Evolutionary conservation across 2,888 invertebrate species (phyloP).

Genomic region (Apotomis turbidana): DNA sequence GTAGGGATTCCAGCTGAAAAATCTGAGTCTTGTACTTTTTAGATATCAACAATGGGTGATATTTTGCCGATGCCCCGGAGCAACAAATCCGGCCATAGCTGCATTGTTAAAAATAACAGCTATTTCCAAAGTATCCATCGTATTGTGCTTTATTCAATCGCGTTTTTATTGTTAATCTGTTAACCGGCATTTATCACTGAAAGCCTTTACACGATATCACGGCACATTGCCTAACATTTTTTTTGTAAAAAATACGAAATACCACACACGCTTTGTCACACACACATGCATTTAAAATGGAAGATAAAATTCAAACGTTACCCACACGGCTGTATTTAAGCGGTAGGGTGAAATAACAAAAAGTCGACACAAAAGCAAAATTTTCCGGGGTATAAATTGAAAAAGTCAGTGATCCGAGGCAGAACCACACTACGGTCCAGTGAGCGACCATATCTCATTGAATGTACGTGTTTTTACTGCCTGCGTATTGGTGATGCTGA

Average conservation of each 20-base stretch:
- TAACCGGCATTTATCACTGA: too few relatives aligned
- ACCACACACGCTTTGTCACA: neutral
- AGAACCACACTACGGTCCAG: conserved; percentile 34
- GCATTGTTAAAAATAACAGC: too few relatives aligned
- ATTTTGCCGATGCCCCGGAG: too few relatives aligned
- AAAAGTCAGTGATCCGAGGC: conserved; percentile 40
- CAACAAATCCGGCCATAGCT: too few relatives aligned
- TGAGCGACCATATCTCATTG: conserved; percentile 38
- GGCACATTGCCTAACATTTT: neutral
- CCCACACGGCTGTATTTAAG: conserved; percentile 27
- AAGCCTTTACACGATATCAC: too few relatives aligned
- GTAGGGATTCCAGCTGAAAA: too few relatives aligned
- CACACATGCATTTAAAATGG: neutral
- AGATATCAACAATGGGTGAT: too few relatives aligned
- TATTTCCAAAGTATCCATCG: too few relatives aligned
- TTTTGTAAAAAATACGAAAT: conserved; percentile 2
- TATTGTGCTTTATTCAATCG: too few relatives aligned
- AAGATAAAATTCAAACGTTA: conserved; percentile 31
- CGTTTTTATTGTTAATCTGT: too few relatives aligned
- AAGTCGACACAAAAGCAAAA: conserved; percentile 30
- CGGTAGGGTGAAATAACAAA: conserved; percentile 31
- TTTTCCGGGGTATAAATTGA: conserved; percentile 39
- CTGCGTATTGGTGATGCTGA: conserved; percentile 12
- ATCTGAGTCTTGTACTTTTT: too few relatives aligned
- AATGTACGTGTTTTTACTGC: conserved; percentile 20